Percentiles rank a stretch among this genome's conserved stretches.
Evolutionary conservation across 2,113 vertebrate species (phyloP).

Genomic region (Gallinago undulata): DNA sequence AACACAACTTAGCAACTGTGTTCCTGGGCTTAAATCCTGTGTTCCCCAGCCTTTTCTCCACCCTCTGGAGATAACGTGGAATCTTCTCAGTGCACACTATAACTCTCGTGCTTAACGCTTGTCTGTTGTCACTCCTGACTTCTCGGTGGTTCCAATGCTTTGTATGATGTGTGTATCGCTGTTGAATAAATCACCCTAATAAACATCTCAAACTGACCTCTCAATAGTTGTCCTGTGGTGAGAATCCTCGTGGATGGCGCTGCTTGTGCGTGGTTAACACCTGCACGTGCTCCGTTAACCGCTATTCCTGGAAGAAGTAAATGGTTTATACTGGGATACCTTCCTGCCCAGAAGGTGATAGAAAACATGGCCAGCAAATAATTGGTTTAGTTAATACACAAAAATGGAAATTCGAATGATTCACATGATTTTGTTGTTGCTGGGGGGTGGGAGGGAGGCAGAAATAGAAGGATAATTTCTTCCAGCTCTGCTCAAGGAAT

Average conservation of each 20-base stretch:
- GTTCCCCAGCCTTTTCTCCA: neutral
- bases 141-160: neutral
- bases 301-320: rapidly evolving
- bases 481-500: rapidly evolving
- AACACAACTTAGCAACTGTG: neutral
- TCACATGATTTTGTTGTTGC: too few species aligned
- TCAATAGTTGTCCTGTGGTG: slow-evolving; percentile 52
- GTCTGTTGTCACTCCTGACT: neutral
- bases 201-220: slow-evolving; percentile 66
- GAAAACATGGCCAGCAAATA: neutral
- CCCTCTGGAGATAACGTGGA: neutral
- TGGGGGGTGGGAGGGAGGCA: too few species aligned
- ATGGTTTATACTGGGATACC: neutral
- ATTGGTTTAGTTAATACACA: too few species aligned
- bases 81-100: neutral
- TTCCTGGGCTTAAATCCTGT: neutral
- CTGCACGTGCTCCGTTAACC: neutral
- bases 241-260: neutral
- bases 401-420: neutral
- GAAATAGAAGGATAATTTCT: neutral
- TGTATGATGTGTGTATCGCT: slow-evolving; percentile 60
- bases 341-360: neutral
- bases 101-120: neutral
- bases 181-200: slow-evolving; percentile 73
- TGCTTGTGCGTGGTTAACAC: rapidly evolving